phyloP scores from a whole-genome alignment of 2,113 vertebrate genomes.

The Puffinus mauretanicus region DNA sequence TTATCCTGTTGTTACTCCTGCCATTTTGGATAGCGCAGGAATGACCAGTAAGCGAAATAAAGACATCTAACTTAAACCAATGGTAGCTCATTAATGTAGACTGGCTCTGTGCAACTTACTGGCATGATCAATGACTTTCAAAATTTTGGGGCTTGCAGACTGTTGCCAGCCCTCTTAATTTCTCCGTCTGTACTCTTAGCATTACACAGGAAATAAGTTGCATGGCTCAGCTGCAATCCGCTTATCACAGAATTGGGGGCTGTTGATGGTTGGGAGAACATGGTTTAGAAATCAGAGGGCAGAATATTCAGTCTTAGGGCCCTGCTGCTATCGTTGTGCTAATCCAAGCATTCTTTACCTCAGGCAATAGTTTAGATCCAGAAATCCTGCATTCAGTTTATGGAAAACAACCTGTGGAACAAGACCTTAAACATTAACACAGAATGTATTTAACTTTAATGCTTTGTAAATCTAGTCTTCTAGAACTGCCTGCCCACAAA shows the following conservation, averaged over 20 bases:
- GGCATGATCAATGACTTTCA: background rate
- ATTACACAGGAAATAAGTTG: background rate
- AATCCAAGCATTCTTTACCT: background rate
- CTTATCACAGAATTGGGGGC: background rate
- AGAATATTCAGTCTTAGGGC: background rate
- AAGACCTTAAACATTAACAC: background rate
- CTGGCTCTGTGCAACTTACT: background rate
- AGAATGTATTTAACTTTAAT: background rate
- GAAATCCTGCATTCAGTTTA: background rate
- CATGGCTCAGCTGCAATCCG: accelerated
- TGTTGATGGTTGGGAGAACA: background rate
- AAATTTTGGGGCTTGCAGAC: background rate
- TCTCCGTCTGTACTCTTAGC: background rate
- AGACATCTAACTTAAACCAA: background rate
- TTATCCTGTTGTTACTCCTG: background rate
- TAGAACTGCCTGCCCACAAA: background rate
- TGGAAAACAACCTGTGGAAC: background rate
- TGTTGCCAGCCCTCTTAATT: background rate
- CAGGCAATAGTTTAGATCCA: background rate
- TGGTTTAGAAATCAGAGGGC: background rate
- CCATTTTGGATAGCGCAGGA: background rate
- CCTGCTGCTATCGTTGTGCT: background rate
- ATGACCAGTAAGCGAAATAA: background rate
- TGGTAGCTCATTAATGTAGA: background rate
- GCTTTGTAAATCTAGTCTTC: background rate